Conservation (phyloP, 2,888 invertebrate species). For the Syrista parreyssii region DNA sequence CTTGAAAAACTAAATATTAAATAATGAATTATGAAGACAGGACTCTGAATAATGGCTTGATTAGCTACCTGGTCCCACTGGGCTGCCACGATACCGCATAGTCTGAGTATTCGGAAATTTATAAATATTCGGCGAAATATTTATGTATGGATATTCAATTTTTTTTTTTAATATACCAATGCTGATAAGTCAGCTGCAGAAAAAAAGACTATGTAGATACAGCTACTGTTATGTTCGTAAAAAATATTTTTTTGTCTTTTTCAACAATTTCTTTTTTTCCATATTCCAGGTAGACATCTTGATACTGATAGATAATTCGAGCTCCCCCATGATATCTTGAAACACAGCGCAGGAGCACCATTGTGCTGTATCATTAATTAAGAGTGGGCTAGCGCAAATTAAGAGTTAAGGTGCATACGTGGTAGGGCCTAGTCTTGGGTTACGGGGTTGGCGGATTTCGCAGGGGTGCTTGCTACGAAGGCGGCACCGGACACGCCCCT, state of each 20-base stretch:
- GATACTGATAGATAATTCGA: slow-evolving; percentile 10
- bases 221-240: background rate
- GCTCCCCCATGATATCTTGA: background rate
- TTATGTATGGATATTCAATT: no score
- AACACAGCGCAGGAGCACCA: slow-evolving; percentile 45
- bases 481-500: slow-evolving; percentile 64
- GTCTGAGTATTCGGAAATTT: background rate
- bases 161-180: background rate
- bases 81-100: slow-evolving; percentile 3
- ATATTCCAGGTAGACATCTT: slow-evolving; percentile 7
- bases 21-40: slow-evolving; percentile 40
- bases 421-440: slow-evolving; percentile 36
- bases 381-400: slow-evolving; percentile 52
- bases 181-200: fast-evolving
- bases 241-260: background rate
- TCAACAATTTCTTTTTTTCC: slow-evolving; percentile 6
- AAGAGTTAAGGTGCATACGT: slow-evolving; percentile 58
- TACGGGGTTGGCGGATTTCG: slow-evolving; percentile 52
- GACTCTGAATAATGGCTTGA: slow-evolving; percentile 24
- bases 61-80: slow-evolving; percentile 17
- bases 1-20: slow-evolving; percentile 46
- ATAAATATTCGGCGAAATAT: background rate
- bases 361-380: slow-evolving; percentile 46
- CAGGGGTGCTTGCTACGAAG: slow-evolving; percentile 52
- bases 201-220: background rate